Evolutionary conservation across 2,113 vertebrate genomes (phyloP).

Genomic region (Dipodomys ordii): DNA sequence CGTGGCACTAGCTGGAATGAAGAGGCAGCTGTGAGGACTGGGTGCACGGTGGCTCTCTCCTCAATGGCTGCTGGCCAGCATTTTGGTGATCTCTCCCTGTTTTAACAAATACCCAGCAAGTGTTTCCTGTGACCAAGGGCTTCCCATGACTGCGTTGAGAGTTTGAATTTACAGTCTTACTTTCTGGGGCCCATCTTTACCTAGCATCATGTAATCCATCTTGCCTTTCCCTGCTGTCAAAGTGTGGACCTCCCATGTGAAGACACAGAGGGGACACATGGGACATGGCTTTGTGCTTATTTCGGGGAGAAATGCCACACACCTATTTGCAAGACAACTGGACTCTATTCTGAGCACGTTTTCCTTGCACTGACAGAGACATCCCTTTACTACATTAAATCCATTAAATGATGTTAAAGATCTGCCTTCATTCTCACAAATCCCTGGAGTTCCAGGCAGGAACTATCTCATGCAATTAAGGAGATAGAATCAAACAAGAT

Average conservation of each 20-base stretch:
- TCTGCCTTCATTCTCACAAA: slow-evolving; percentile 26
- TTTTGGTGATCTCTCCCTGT: background rate
- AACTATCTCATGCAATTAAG: slow-evolving; percentile 79
- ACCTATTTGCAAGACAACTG: background rate
- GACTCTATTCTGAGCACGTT: background rate
- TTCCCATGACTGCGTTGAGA: background rate
- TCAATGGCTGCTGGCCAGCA: accelerated
- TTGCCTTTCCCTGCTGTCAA: background rate
- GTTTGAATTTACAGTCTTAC: accelerated
- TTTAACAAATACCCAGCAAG: background rate
- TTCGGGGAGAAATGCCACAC: background rate
- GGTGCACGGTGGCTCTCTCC: accelerated
- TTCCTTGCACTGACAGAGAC: background rate
- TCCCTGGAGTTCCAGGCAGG: slow-evolving; percentile 64
- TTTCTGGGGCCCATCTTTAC: background rate
- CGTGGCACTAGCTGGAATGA: background rate
- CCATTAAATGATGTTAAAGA: slow-evolving; percentile 58
- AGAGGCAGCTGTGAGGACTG: accelerated
- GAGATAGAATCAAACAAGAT: slow-evolving; percentile 81
- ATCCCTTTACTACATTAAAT: slow-evolving; percentile 47
- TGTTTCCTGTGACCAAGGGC: background rate
- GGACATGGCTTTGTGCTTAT: background rate
- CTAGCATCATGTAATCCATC: accelerated
- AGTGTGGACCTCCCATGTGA: accelerated
- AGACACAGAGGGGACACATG: accelerated